Evolutionary conservation across 2,797 vertebrate genomes (phyloP).

Genomic region (Eulemur albifrons): DNA sequence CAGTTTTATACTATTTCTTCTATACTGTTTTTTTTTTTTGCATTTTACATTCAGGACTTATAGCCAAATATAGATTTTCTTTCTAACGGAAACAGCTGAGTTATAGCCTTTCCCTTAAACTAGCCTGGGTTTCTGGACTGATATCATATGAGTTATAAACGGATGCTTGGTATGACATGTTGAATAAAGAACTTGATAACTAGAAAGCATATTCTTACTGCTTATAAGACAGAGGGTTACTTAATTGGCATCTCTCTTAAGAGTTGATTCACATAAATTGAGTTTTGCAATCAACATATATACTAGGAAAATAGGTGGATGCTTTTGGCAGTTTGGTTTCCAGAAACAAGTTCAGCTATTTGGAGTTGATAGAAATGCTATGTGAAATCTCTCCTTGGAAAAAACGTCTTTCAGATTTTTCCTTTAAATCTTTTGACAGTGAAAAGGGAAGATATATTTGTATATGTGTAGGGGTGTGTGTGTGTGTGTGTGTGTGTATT

Average conservation of each 20-base stretch:
- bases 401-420: conserved; percentile 34
- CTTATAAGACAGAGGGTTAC: conserved; percentile 17
- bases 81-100: conserved; percentile 36
- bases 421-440: conserved; percentile 20
- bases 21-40: not conserved
- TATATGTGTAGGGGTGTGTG: not conserved
- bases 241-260: conserved; percentile 34
- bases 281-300: conserved; percentile 32
- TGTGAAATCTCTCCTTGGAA: conserved; percentile 22
- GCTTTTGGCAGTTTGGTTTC: conserved; percentile 41
- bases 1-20: not conserved
- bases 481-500: not conserved
- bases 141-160: not conserved
- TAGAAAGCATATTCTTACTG: conserved; percentile 42
- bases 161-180: conserved; percentile 19
- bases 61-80: not conserved
- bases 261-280: conserved; percentile 46
- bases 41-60: conserved; percentile 28
- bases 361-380: conserved; percentile 37
- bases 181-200: conserved; percentile 32
- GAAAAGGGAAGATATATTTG: not conserved
- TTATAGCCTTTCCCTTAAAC: conserved; percentile 17
- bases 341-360: conserved; percentile 42
- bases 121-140: not conserved
- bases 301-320: conserved; percentile 42